These are phyloP conservation scores for Hemicrepidius hirtus DNA, from an alignment of 2,888 invertebrate species.

Conservation along the genomic window DNA sequence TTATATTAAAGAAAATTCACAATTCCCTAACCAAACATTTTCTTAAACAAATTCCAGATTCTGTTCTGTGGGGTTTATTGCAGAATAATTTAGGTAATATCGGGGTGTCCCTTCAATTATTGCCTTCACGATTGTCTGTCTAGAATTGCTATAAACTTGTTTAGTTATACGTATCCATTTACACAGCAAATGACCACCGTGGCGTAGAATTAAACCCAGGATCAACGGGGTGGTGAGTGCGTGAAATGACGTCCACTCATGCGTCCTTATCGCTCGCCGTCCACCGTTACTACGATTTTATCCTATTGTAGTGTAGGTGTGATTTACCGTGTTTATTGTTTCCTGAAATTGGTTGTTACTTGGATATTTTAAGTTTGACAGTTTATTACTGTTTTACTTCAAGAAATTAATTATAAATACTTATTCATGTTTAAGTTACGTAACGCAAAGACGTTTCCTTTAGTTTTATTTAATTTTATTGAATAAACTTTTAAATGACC, in stretches of 20 bases:
- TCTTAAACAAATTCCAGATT: not conserved
- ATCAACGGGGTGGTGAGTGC: conserved; percentile 41
- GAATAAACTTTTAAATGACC: too few species aligned
- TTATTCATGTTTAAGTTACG: too few species aligned
- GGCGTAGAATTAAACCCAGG: conserved; percentile 33
- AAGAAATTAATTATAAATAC: too few species aligned
- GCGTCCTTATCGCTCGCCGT: conserved; percentile 40
- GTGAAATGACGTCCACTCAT: conserved; percentile 46
- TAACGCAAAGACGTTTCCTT: too few species aligned
- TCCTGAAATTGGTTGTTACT: not conserved
- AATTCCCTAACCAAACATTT: too few species aligned
- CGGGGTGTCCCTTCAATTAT: not conserved
- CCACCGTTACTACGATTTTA: conserved; percentile 38
- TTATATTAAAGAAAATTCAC: too few species aligned
- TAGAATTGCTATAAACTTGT: conserved; percentile 22
- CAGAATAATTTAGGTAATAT: not conserved
- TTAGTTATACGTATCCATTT: conserved; percentile 25
- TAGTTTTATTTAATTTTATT: too few species aligned
- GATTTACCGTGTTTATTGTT: conserved; percentile 15
- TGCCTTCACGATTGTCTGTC: not conserved
- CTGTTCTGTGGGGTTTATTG: not conserved
- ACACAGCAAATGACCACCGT: conserved; percentile 30
- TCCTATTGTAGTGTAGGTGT: conserved; percentile 37
- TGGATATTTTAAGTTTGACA: too few species aligned
- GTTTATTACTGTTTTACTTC: too few species aligned